A percentile compares a stretch with the other conserved stretches of the same genome.
These are phyloP conservation scores for Dermolepida albohirtum DNA, from an alignment of 2,888 invertebrate genomes.

Conservation along the genomic window DNA sequence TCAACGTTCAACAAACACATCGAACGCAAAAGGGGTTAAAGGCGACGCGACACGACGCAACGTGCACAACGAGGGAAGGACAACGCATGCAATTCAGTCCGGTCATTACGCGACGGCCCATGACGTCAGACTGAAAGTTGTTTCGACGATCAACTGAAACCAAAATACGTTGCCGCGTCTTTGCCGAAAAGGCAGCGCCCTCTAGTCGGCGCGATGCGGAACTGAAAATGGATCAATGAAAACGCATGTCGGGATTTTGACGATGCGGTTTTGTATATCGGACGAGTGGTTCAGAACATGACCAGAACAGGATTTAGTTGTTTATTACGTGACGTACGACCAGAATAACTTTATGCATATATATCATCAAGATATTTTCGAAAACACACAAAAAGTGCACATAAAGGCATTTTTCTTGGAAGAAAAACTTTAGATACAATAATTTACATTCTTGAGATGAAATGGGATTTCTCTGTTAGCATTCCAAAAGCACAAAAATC, in stretches of 20 bases:
- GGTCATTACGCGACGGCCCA: slow-evolving; percentile 54
- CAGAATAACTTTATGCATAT: too few relatives aligned
- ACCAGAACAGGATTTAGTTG: slow-evolving; percentile 2
- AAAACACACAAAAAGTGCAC: too few relatives aligned
- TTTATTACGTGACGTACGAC: slow-evolving; percentile 1
- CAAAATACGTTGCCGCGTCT: slow-evolving; percentile 30
- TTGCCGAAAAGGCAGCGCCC: slow-evolving; percentile 23
- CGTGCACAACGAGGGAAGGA: slow-evolving; percentile 39
- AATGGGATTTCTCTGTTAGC: too few relatives aligned
- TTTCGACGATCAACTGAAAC: slow-evolving; percentile 14
- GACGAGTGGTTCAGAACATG: not conserved
- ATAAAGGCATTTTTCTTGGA: too few relatives aligned
- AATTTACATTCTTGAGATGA: too few relatives aligned
- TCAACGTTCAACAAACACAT: too few relatives aligned
- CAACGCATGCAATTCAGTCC: slow-evolving; percentile 47
- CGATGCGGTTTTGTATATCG: slow-evolving; percentile 13
- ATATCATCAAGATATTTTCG: too few relatives aligned
- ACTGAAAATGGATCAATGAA: slow-evolving; percentile 29
- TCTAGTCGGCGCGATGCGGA: slow-evolving; percentile 20
- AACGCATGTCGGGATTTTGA: slow-evolving; percentile 9
- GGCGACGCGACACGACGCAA: too few relatives aligned
- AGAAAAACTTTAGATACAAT: too few relatives aligned
- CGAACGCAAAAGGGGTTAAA: too few relatives aligned
- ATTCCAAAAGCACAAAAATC: too few relatives aligned
- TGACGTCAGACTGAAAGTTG: slow-evolving; percentile 62